phyloP scores from a whole-genome alignment of 2,888 invertebrate species.

The Anagyrus pseudococci region DNA sequence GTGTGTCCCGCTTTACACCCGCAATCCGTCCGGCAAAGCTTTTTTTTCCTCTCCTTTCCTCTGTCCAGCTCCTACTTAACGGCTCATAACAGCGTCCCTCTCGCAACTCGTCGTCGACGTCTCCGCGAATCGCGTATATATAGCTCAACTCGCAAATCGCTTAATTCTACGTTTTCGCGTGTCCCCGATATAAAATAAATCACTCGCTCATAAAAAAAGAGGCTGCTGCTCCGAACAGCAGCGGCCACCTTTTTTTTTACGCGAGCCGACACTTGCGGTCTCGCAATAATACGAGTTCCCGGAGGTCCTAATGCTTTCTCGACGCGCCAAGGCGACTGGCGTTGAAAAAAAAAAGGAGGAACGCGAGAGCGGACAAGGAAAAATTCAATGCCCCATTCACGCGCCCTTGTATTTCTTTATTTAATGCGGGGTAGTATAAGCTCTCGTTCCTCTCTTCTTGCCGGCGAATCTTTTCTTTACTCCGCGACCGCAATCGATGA shows the following conservation, averaged over 20 bases:
- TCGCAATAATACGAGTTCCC: constrained; percentile 50
- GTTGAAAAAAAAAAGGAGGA: no score
- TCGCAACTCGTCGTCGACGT: constrained; percentile 18
- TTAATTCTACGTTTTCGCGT: constrained; percentile 42
- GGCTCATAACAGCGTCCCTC: constrained; percentile 31
- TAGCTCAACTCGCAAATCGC: constrained; percentile 51
- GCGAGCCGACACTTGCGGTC: constrained; percentile 49
- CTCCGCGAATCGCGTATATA: constrained; percentile 32
- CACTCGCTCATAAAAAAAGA: constrained; percentile 54
- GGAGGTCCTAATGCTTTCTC: constrained; percentile 46
- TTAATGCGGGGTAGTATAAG: constrained; percentile 55
- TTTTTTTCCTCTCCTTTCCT: background rate
- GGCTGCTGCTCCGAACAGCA: constrained; percentile 13
- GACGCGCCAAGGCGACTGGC: no score
- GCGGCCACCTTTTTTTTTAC: constrained; percentile 24
- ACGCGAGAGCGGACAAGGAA: no score
- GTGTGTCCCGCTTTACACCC: no score
- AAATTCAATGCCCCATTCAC: constrained; percentile 44
- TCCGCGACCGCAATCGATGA: background rate
- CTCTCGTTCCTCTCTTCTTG: no score
- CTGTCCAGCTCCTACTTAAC: constrained; percentile 47
- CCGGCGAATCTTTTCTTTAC: constrained; percentile 16
- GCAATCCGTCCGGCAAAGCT: background rate
- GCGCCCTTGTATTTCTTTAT: constrained; percentile 57
- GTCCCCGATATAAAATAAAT: constrained; percentile 58